Base-by-base conservation (phyloP, 2,113 vertebrate species). In the Ophthalmolycus amberensis region DNA sequence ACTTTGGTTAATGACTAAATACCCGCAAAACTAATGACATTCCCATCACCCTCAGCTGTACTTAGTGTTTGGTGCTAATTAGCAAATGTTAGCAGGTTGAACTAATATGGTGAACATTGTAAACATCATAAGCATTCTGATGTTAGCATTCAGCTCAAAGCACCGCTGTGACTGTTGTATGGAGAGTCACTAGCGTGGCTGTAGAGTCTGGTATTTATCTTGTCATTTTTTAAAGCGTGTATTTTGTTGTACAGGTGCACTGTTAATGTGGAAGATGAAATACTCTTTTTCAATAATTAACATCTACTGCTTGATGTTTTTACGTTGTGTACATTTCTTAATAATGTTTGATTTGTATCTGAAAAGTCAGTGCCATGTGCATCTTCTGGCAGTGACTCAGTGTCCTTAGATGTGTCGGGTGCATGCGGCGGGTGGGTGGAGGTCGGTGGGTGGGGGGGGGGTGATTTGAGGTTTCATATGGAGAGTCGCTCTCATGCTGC, bases 371-470 rank as follows among this genome's bases (percentile, higher is more conserved):
- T 50, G 25, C 37, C 37, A 42, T 68, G 67, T 59, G 42, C 20
- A 60, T 77, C 80, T 66, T 42, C 44, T 72, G 15, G n/a, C 59
- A 54, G 66, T 77, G 84, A 78, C 70, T 86, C 80, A 76, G 46
- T 63, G 70, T 70, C 58, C 48, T 72, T 54, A 38, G 60, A 82
- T 79, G 83, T 63, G 59, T 81, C 77, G 71, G 75, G 64, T 80
- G 63, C 54, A 50, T 34, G 18, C 34, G 48, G 65, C 44, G 71
- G 42, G 50, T 56, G 65, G 20, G 50, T 16, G 0, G 37, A 34
- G 75, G 70, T 10, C 18, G 16, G 29, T 9, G 56, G 5, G 44
- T 25, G 25, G 25, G 25, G 25, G 25, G 25, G 44, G 52, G 46
- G 70, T 59, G 42, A 79, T 62, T 69, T 40, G 58, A 66, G 63